A percentile compares a stretch with the other conserved stretches of the same genome.
Evolutionary conservation across 1,140 invertebrate species (phyloP).

Genomic region (Parapsyche elsis): DNA sequence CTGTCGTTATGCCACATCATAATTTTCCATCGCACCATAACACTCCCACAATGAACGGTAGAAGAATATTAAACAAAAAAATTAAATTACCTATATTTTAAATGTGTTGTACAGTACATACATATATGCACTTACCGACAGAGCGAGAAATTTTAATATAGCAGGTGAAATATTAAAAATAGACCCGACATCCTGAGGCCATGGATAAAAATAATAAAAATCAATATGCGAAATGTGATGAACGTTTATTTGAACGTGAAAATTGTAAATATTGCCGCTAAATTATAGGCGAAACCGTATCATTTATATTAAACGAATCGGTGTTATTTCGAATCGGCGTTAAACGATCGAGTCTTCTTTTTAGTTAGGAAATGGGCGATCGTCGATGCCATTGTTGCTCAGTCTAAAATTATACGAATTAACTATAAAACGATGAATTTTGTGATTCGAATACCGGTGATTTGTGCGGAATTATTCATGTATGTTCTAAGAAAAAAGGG

Average conservation of each 20-base stretch:
- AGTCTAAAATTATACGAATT: conserved; percentile 35
- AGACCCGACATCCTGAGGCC: neutral
- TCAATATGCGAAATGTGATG: neutral
- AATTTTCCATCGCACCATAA: conserved; percentile 23
- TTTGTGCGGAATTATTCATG: conserved; percentile 33
- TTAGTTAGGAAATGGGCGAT: neutral
- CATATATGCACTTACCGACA: too few relatives aligned
- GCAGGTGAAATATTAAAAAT: conserved; percentile 13
- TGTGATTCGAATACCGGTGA: conserved; percentile 31
- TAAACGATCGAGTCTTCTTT: conserved; percentile 24
- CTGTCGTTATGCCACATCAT: conserved; percentile 36
- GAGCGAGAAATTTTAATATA: too few relatives aligned
- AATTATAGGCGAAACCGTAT: conserved; percentile 16
- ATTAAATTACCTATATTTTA: too few relatives aligned
- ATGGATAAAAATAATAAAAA: neutral
- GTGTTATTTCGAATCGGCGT: conserved; percentile 14
- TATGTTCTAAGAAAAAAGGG: conserved; percentile 6
- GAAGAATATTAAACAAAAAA: neutral
- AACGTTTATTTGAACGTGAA: conserved; percentile 24
- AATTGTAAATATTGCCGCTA: conserved; percentile 18
- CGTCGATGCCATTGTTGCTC: neutral
- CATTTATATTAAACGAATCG: neutral
- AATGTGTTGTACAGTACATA: too few relatives aligned
- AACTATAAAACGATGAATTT: conserved; percentile 39
- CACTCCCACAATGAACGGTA: conserved; percentile 11